phyloP scores from a whole-genome alignment of 1,140 invertebrate species.

The Musca domestica region DNA sequence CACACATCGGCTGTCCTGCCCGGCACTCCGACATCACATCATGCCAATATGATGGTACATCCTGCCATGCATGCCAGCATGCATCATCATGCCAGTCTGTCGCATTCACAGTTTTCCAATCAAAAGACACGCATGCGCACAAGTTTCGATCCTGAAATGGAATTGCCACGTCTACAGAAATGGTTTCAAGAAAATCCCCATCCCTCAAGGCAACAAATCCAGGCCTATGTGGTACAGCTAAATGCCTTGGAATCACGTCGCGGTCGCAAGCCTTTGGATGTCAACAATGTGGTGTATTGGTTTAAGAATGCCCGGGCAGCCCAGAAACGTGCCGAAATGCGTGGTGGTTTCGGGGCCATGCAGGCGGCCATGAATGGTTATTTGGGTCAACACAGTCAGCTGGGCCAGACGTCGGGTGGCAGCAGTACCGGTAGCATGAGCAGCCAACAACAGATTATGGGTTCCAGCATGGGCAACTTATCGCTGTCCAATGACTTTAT shows the following conservation, averaged over 20 bases:
- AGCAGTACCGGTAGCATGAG: conserved; percentile 46
- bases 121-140: conserved; percentile 90
- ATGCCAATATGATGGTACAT: conserved; percentile 56
- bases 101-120: conserved; percentile 69
- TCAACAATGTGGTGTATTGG: conserved; percentile 98
- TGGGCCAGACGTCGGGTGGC: conserved; percentile 47
- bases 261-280: conserved; percentile 89
- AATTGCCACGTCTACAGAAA: conserved; percentile 88
- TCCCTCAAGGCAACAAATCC: conserved; percentile 89
- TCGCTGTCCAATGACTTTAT: conserved; percentile 52
- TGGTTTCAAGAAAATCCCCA: conserved; percentile 97
- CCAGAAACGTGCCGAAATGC: conserved; percentile 81
- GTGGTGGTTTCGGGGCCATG: conserved; percentile 55
- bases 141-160: conserved; percentile 92
- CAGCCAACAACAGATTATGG: conserved; percentile 44
- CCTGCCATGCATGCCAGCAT: conserved; percentile 65
- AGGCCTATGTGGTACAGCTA: conserved; percentile 90
- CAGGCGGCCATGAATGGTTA: conserved; percentile 50
- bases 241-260: conserved; percentile 88
- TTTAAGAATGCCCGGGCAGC: conserved; percentile 97
- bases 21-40: conserved; percentile 32
- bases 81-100: conserved; percentile 68
- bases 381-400: conserved; percentile 43
- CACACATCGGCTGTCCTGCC: conserved; percentile 33
- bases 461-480: conserved; percentile 44